Conservation (phyloP, 1,140 invertebrate species). For the Archegozetes longisetosus region DNA sequence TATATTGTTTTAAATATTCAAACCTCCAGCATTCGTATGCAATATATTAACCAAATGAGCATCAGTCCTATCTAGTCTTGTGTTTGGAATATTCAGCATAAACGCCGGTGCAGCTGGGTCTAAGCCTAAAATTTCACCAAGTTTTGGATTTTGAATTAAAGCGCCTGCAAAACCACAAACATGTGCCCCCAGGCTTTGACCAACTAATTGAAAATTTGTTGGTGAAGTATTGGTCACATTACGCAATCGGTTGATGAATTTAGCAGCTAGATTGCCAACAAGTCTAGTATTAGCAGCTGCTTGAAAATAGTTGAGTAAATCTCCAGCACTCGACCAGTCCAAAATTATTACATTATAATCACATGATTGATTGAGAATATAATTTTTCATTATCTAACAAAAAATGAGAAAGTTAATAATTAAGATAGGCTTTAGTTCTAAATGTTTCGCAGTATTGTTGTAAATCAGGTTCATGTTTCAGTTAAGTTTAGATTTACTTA, state of each 20-base stretch:
- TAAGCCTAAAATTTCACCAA: constrained; percentile 42
- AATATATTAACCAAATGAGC: constrained; percentile 86
- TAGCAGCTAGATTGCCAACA: not conserved
- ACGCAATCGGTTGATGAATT: not conserved
- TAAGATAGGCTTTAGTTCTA: too few relatives aligned
- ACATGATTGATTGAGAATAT: not conserved
- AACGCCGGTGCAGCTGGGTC: constrained; percentile 64
- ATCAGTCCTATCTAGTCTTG: constrained; percentile 60
- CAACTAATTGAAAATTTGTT: constrained; percentile 50
- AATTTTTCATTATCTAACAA: not conserved
- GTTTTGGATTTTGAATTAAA: constrained; percentile 15
- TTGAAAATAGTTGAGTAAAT: constrained; percentile 34
- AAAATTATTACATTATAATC: constrained; percentile 29
- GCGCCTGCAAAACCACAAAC: constrained; percentile 17
- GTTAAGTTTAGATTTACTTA: too few relatives aligned
- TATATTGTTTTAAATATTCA: not conserved
- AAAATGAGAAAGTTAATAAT: too few relatives aligned
- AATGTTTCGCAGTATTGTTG: too few relatives aligned
- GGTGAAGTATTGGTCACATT: not conserved
- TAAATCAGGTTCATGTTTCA: too few relatives aligned
- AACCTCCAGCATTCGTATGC: constrained; percentile 37
- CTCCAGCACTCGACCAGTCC: constrained; percentile 36
- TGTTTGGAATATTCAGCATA: constrained; percentile 53
- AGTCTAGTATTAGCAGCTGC: not conserved
- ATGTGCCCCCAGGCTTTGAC: constrained; percentile 17